Base-by-base conservation (phyloP, 2,113 vertebrate genomes). In the Cardinalis cardinalis region DNA sequence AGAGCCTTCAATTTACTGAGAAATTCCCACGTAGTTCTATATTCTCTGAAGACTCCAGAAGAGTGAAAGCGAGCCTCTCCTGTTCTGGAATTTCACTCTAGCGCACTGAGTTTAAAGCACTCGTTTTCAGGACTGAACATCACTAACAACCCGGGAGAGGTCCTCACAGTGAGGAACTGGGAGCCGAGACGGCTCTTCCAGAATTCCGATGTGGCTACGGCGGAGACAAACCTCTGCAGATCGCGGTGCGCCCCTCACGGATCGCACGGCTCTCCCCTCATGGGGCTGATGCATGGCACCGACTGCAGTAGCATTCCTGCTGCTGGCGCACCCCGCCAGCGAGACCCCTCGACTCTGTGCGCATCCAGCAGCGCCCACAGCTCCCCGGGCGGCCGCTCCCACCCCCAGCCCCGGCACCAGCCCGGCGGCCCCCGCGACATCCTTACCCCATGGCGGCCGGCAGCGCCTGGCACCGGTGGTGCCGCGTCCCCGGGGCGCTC, bases 361-460 rank as follows among this genome's bases (percentile, higher is more conserved):
- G 24, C 85, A 28, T 9, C 9, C 25, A 28, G 52, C 64, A 43
- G 90, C 78, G 55, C 89, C 80, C 15, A 49, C 46, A 7, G 75
- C 52, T 28, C 29, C 46, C 13, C 32, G 36, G 69, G 53, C 65
- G 38, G 80, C 75, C 46, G 55, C 75, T 34, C 34, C 55, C 70
- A 26, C 53, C 72, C 60, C 60, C 48, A 34, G 32, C 61, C 83
- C 73, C 46, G 15, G 23, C 43, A 77, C 43, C 21, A 46, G 53
- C 85, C 41, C 89, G 21, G 44, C 40, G n/a, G 72, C 59, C 52
- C 65, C 59, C 71, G 60, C 64, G 71, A 92, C 78, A 89, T 95
- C 69, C 97, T 98, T 98, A 98, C 97, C 97, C 97, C 97, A 97
- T 97, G 95, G 96, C 97, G 96, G 92, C 94, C 95, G 60, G 83